A percentile compares a stretch with the other conserved stretches of the same genome.
phyloP scores from a whole-genome alignment of 1,140 invertebrate species.

The Drosophila virilis region DNA sequence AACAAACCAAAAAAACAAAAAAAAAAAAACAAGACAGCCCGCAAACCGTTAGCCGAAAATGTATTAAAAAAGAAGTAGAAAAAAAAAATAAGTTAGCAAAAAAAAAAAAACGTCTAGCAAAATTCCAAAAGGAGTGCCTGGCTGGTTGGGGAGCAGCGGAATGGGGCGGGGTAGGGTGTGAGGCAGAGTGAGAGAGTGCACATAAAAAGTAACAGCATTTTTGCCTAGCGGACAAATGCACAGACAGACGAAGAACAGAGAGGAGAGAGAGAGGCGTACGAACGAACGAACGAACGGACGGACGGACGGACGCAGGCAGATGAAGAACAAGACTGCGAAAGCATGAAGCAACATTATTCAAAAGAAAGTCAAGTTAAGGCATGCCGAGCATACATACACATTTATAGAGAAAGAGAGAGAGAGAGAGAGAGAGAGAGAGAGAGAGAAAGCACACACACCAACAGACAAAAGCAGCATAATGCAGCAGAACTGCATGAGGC shows the following conservation, averaged over 20 bases:
- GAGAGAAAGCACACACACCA: conserved; percentile 11
- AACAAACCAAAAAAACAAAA: conserved; percentile 48
- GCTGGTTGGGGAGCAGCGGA: conserved; percentile 1
- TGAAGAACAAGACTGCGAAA: conserved; percentile 79
- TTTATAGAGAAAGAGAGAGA: conserved; percentile 26
- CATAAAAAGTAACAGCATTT: conserved; percentile 82
- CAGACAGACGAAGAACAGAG: conserved; percentile 16
- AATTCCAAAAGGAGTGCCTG: conserved; percentile 57
- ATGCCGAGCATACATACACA: conserved; percentile 53
- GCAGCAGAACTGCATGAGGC: conserved; percentile 50
- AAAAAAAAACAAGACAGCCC: conserved; percentile 38
- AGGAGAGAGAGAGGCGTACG: background rate
- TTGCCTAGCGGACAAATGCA: conserved; percentile 71
- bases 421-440: conserved; percentile 7
- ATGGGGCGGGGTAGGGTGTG: background rate
- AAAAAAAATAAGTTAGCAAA: conserved; percentile 68
- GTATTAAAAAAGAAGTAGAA: conserved; percentile 64
- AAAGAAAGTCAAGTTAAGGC: conserved; percentile 82
- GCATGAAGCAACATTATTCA: conserved; percentile 82
- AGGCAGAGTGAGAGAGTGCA: conserved; percentile 47
- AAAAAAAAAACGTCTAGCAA: conserved; percentile 44
- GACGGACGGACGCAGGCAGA: conserved; percentile 48
- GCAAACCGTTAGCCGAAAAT: conserved; percentile 62
- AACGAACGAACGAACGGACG: background rate
- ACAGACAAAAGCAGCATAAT: conserved; percentile 77